Base-by-base conservation (phyloP, 2,797 vertebrate genomes). In the Aeoliscus strigatus region DNA sequence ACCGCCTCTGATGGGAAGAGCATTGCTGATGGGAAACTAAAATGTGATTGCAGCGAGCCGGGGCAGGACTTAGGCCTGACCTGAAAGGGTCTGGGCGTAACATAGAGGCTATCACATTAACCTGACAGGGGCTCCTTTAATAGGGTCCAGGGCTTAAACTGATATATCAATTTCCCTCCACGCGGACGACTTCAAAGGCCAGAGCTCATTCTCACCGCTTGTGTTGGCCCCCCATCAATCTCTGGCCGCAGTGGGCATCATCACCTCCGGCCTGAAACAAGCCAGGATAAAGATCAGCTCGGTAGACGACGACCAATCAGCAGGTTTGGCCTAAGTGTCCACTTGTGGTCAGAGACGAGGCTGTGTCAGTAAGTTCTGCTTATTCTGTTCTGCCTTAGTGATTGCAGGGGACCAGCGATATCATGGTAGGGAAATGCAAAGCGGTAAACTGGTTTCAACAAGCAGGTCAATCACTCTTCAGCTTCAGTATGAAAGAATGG, bases 111-210 rank as follows among this genome's bases (percentile, higher is more conserved):
- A 87, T 90, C 83, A 76, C 87, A 88, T 89, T 90, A 88, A 89
- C 86, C 86, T 87, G 86, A 83, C 71, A 44, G 82, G 79, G 80
- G 78, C 84, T 87, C 75, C 81, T 84, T 87, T 88, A 90, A 90
- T 87, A 86, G 84, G 84, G 84, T 87, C 85, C 66, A 70, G 75
- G 80, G 92, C 87, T 96, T 94, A 93, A 84, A 90, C 85, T 87
- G 90, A 93, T 88, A 91, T 94, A 96, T 96, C 92, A 90, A 90
- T 94, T 96, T 93, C 90, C 92, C 86, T 89, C 90, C 87, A 88
- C 90, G 90, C 76, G 90, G 83, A 87, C 54, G 80, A 93, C 93
- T 96, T 97, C 92, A 98, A 97, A 98, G 93, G 65, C 69, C 88
- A 79, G 73, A 85, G 75, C 87, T 90, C 74, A 80, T 85, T 91